phyloP scores from a whole-genome alignment of 2,113 vertebrate species.

The Ammodytes dubius region DNA sequence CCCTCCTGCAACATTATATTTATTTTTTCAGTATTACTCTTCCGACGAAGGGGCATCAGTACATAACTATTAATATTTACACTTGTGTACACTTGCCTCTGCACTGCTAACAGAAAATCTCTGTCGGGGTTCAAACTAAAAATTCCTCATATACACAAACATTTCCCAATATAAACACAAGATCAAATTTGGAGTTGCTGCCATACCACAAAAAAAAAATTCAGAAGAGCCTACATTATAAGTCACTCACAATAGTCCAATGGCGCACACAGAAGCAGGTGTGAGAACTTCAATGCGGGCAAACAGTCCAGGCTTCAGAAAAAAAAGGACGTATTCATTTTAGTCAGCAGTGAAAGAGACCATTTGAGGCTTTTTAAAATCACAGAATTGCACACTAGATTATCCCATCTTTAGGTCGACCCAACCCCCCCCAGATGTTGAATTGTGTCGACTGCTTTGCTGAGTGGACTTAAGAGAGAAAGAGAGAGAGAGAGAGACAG shows the following conservation, averaged over 20 bases:
- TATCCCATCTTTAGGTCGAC: constrained; percentile 6
- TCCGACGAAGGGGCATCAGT: neutral
- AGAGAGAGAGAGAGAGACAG: no score
- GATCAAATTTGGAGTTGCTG: constrained; percentile 23
- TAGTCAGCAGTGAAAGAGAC: constrained; percentile 45
- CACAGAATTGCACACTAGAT: constrained; percentile 59
- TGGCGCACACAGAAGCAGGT: constrained; percentile 43
- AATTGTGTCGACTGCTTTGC: neutral
- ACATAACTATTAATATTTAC: constrained; percentile 66
- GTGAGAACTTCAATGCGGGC: constrained; percentile 17
- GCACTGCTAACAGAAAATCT: neutral
- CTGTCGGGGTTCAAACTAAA: neutral
- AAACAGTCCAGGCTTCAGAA: constrained; percentile 19
- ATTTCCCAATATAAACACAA: constrained; percentile 50
- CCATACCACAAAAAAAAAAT: constrained; percentile 15
- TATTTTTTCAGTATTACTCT: neutral
- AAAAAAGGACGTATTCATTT: constrained; percentile 24
- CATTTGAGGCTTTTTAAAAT: constrained; percentile 28
- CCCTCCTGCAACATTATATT: constrained; percentile 36
- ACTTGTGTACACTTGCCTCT: constrained; percentile 36
- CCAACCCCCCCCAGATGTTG: neutral
- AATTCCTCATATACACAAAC: constrained; percentile 76
- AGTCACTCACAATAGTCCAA: constrained; percentile 18
- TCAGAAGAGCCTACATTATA: constrained; percentile 8
- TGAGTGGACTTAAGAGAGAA: neutral